Conservation (phyloP, 2,113 vertebrate species). For the Epinephelus lanceolatus region DNA sequence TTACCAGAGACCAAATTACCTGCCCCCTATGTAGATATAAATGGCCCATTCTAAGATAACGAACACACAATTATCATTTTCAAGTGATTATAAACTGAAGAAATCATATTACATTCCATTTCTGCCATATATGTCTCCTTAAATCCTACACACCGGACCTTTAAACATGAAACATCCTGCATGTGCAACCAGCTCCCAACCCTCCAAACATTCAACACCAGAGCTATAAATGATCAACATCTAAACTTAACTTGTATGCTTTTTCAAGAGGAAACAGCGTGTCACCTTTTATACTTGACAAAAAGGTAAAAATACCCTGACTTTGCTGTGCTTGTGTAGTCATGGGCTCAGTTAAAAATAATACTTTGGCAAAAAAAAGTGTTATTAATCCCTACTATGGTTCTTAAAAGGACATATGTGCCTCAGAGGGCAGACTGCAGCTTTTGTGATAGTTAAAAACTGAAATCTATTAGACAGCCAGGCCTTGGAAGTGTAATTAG, state of each 20-base stretch:
- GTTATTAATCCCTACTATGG: slow-evolving; percentile 49
- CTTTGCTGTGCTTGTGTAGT: slow-evolving; percentile 6
- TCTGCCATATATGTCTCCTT: too few relatives aligned
- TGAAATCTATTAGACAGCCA: slow-evolving; percentile 53
- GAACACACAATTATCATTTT: too few relatives aligned
- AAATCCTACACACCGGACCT: neutral
- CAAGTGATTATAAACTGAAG: too few relatives aligned
- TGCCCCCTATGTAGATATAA: too few relatives aligned
- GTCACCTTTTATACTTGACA: slow-evolving; percentile 3
- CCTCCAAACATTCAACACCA: neutral
- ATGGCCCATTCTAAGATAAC: too few relatives aligned
- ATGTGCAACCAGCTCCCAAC: neutral
- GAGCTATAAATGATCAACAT: slow-evolving; percentile 14
- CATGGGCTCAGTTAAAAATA: slow-evolving; percentile 44
- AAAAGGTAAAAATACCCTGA: slow-evolving; percentile 2
- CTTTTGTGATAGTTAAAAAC: slow-evolving; percentile 67
- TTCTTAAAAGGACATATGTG: slow-evolving; percentile 50
- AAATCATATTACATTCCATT: too few relatives aligned
- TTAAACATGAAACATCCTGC: slow-evolving; percentile 7
- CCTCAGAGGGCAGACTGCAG: slow-evolving; percentile 62
- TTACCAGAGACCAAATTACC: too few relatives aligned
- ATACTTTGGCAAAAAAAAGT: slow-evolving; percentile 53
- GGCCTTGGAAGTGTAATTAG: slow-evolving; percentile 72
- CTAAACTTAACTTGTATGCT: neutral
- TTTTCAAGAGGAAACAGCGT: slow-evolving; percentile 6